Conservation (phyloP, 2,888 invertebrate species). For the Dichetophora obliterata region DNA sequence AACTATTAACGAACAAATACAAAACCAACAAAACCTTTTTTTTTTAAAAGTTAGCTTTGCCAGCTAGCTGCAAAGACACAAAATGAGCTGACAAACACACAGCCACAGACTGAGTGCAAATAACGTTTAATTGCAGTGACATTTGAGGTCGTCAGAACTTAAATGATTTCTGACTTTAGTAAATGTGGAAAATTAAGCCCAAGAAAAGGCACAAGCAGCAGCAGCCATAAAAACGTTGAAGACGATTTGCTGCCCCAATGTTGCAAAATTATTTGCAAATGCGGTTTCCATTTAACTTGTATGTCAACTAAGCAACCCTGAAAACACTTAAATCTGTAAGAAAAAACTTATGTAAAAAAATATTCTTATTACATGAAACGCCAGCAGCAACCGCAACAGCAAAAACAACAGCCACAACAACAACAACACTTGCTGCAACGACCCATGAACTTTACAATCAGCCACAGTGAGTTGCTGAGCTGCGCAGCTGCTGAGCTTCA, state of each 20-base stretch:
- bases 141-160: slow-evolving; percentile 45
- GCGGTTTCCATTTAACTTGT: neutral
- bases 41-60: too few species aligned
- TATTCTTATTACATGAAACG: neutral
- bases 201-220: neutral
- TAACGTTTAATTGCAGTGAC: slow-evolving; percentile 44
- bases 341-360: neutral
- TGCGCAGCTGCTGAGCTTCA: neutral
- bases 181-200: neutral
- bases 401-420: neutral
- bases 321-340: slow-evolving; percentile 2
- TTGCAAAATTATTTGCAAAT: slow-evolving; percentile 18
- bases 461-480: neutral
- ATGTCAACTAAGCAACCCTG: slow-evolving; percentile 27
- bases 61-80: too few species aligned
- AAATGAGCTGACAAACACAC: neutral
- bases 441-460: slow-evolving; percentile 34
- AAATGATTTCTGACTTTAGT: slow-evolving; percentile 6
- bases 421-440: neutral
- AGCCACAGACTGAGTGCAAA: slow-evolving; percentile 33
- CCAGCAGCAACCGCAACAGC: neutral
- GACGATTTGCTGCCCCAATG: neutral
- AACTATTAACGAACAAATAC: neutral
- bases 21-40: neutral
- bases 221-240: neutral